These are phyloP conservation scores for Andrena haemorrhoa DNA, from an alignment of 2,888 invertebrate species.

Conservation along the genomic window DNA sequence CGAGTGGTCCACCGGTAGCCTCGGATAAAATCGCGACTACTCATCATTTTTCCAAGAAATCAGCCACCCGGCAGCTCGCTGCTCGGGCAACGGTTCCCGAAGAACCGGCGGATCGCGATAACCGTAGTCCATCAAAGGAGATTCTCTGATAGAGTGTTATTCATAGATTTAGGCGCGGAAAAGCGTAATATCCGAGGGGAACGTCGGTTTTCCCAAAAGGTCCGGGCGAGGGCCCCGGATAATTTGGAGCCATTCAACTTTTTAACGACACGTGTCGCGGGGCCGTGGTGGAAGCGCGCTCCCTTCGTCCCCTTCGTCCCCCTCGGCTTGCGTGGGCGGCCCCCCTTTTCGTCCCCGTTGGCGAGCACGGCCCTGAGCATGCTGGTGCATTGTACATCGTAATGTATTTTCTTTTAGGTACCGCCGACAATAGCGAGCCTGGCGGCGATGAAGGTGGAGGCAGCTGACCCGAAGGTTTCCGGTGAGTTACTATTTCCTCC, in stretches of 20 bases:
- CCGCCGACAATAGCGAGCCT: constrained; percentile 83
- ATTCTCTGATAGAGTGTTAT: no score
- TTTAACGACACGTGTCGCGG: constrained; percentile 57
- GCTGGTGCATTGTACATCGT: constrained; percentile 75
- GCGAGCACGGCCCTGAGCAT: constrained; percentile 67
- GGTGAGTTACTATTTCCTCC: constrained; percentile 81
- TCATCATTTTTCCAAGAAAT: no score
- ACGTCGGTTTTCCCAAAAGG: constrained; percentile 14
- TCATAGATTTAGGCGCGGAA: neutral
- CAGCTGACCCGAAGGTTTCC: constrained; percentile 84
- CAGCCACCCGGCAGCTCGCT: no score
- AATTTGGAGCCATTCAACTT: constrained; percentile 45
- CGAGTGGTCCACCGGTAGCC: no score
- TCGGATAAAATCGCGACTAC: no score
- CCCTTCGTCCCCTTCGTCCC: constrained; percentile 4
- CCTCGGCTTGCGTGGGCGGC: constrained; percentile 56
- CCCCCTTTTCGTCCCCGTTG: constrained; percentile 48
- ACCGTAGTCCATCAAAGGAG: no score
- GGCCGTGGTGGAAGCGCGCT: constrained; percentile 22
- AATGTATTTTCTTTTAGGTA: constrained; percentile 80
- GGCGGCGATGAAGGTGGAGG: constrained; percentile 83
- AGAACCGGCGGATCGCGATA: no score
- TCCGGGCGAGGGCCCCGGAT: neutral
- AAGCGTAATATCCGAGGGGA: neutral
- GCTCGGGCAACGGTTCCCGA: no score